phyloP scores from a whole-genome alignment of 2,113 vertebrate species.

The Heptranchias perlo region DNA sequence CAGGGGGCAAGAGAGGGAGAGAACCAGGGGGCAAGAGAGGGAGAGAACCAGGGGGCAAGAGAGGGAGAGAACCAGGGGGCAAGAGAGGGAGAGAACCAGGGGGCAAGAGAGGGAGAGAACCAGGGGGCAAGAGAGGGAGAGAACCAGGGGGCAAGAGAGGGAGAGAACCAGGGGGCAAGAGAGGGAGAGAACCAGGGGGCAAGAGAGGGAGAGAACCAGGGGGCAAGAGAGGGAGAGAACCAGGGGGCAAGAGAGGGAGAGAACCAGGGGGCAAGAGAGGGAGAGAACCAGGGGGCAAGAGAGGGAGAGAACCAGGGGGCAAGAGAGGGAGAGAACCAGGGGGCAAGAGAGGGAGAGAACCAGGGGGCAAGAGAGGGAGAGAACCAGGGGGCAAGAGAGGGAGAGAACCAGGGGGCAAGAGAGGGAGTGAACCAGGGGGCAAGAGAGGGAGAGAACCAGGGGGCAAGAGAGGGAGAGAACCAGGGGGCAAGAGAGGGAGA shows the following conservation, averaged over 20 bases:
- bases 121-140: not conserved
- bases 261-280: not conserved
- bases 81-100: not conserved
- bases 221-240: not conserved
- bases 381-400: constrained; percentile 41
- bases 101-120: not conserved
- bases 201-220: not conserved
- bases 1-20: constrained; percentile 21
- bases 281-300: no score
- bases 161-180: constrained; percentile 42
- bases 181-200: not conserved
- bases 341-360: not conserved
- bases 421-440: no score
- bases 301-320: no score
- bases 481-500: not conserved
- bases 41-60: constrained; percentile 47
- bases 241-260: not conserved
- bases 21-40: constrained; percentile 41
- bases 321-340: no score
- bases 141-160: constrained; percentile 48
- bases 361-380: constrained; percentile 21
- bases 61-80: no score
- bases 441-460: not conserved
- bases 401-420: constrained; percentile 47
- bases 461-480: not conserved